Evolutionary conservation across 2,888 invertebrate genomes (phyloP).

Genomic region (Nymphalis c-album): DNA sequence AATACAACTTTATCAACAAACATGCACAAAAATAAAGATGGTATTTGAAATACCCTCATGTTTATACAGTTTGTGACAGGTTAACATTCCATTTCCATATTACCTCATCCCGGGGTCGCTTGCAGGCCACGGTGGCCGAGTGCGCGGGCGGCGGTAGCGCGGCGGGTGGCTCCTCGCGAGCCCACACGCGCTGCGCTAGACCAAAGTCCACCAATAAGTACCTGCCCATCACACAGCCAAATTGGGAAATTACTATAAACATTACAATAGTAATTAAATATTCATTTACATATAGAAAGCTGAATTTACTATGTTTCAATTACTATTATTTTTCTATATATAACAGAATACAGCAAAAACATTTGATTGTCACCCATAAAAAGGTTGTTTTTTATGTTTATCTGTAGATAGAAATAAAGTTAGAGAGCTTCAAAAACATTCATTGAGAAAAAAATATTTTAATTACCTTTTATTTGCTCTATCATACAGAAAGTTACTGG

Average conservation of each 20-base stretch:
- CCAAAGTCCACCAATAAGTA: slow-evolving; percentile 94
- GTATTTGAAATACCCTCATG: no score
- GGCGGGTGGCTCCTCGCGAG: slow-evolving; percentile 47
- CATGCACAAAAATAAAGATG: no score
- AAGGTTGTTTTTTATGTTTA: no score
- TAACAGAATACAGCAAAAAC: not conserved
- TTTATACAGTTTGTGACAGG: no score
- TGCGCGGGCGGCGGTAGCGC: slow-evolving; percentile 68
- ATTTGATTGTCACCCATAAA: no score
- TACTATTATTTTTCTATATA: no score
- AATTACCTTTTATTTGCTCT: slow-evolving; percentile 82
- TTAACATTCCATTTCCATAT: not conserved
- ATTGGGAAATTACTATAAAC: not conserved
- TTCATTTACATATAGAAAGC: no score
- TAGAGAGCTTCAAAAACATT: not conserved
- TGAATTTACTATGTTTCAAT: no score
- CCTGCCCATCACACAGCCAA: slow-evolving; percentile 57
- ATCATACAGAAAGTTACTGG: slow-evolving; percentile 94
- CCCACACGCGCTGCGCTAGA: slow-evolving; percentile 86
- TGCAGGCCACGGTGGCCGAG: slow-evolving; percentile 66
- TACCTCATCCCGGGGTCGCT: slow-evolving; percentile 55
- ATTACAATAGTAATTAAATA: no score
- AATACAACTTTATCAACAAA: not conserved
- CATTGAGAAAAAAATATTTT: not conserved
- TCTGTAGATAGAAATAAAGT: not conserved